Evolutionary conservation across 2,113 vertebrate genomes (phyloP), one percentile per base, ranked within the genome.

Genomic region (Alectura lathami): DNA sequence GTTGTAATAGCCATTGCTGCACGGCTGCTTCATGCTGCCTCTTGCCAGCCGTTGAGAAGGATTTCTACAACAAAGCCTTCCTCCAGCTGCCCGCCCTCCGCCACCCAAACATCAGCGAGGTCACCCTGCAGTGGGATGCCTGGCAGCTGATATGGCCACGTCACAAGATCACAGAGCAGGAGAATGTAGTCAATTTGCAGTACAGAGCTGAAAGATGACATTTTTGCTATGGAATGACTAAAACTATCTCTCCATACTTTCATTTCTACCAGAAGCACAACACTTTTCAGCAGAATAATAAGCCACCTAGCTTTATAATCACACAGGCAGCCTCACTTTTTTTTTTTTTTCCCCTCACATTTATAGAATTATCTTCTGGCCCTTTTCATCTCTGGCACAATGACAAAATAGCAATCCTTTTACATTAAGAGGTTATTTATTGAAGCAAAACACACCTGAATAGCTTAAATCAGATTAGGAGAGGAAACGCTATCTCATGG

Each of bases 361-460:
- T n/a, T 62, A 60, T 34, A 13, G 26, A 62, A 68, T 90, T 60
- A 47, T 32, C 64, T 50, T 17, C 53, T 76, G 36, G 68, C 24
- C 56, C 32, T 80, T 80, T 72, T 36, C 68, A 40, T 53, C 53
- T 17, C 87, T 84, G 86, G 77, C 78, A 91, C 45, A 12, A 36
- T 2, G 74, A 88, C 79, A 77, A 53, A 84, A 47, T 1, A 62
- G 40, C 57, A 72, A 80, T n/a, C 26, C 53, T 67, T 76, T 76
- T 23, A 17, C 8, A 47, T 47, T 17, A 62, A 30, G 62, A 70
- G 73, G 23, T 75, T 66, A 29, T 83, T 69, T 40, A 54, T 8
- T 64, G 62, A 60, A 92, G 78, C n/a, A 56, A 78, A 86, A 63
- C 89, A 92, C 77, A 83, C 77, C 89, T 89, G 81, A 74, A 74